Conservation (phyloP, 2,113 vertebrate species). For the Calyptommatus sinebrachiatus region DNA sequence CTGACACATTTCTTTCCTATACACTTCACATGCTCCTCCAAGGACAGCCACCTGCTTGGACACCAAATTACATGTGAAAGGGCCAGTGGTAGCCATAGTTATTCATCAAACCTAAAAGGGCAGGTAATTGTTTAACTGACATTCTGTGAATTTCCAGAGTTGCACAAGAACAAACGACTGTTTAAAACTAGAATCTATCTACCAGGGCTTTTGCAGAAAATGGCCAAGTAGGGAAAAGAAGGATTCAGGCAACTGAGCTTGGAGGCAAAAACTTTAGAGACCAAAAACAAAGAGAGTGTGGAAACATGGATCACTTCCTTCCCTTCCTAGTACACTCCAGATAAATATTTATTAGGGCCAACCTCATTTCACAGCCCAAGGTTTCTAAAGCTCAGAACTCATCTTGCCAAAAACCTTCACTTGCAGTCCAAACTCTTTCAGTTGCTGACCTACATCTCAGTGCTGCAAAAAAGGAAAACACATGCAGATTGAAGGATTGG, state of each 20-base stretch:
- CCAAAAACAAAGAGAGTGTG: background rate
- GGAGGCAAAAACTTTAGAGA: background rate
- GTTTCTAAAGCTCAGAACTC: background rate
- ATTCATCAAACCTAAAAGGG: background rate
- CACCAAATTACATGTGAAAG: too few species aligned
- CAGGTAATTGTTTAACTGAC: background rate
- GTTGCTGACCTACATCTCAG: constrained; percentile 16
- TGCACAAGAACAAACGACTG: background rate
- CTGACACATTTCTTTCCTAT: background rate
- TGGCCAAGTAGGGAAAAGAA: too few species aligned
- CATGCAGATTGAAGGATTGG: background rate
- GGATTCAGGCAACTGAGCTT: background rate
- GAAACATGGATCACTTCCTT: background rate
- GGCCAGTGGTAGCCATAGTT: too few species aligned
- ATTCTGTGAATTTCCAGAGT: background rate
- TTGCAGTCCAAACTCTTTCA: background rate
- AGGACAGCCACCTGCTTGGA: background rate
- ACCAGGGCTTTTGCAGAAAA: background rate
- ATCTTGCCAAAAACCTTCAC: constrained; percentile 1
- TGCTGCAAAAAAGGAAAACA: background rate
- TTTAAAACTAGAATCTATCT: background rate
- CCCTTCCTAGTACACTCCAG: background rate
- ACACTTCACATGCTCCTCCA: too few species aligned
- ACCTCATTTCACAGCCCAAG: background rate
- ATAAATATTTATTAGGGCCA: background rate